Base-by-base conservation (phyloP, 2,888 invertebrate genomes). In the Carcina quercana region DNA sequence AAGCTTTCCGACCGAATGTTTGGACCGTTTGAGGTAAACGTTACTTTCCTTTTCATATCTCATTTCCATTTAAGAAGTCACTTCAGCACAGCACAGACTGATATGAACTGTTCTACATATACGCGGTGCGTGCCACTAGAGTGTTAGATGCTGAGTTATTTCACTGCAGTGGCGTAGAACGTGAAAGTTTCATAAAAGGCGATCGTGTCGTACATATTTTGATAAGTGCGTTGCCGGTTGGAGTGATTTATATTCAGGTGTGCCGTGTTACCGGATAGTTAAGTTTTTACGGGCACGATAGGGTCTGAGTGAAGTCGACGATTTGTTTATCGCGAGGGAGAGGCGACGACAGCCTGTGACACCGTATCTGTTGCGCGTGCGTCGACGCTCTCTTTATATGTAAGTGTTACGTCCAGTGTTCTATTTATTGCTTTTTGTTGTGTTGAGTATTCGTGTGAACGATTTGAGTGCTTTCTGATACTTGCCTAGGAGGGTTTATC, bases 251-350 rank as follows among this genome's bases (percentile, higher is more conserved):
- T 67, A 72, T 70, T 65, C 63, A 70, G 68, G 72, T 73, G 69
- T 61, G 62, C 72, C 78, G 68, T 82, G 82, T 75, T 61, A 59
- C 66, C 63, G 62, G 74, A 80, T 79, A 79, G 75, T 80, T 79
- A 75, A 75, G 63, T 66, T 80, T 79, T 79, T 78, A 80, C 60
- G 61, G 66, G 62, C 73, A 64, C 66, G 76, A 79, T 75, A 79
- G 65, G 67, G 70, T 70, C 55, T 62, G 66, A 72, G 70, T 74
- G 62, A 59, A 65, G 59, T 59, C 66, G 60, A 62, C 66, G 72
- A 74, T 73, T 75, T 74, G 78, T 78, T 76, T 80, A 82, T 79
- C 75, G 67, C 53, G 50, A 45, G 51, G 55, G 45, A 58, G 59
- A 69, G 53, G 72, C 69, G 80, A 66, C 73, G 78, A 80, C 79